Evolutionary conservation across 2,797 vertebrate species (phyloP).

Genomic region (Poecile montanus): DNA sequence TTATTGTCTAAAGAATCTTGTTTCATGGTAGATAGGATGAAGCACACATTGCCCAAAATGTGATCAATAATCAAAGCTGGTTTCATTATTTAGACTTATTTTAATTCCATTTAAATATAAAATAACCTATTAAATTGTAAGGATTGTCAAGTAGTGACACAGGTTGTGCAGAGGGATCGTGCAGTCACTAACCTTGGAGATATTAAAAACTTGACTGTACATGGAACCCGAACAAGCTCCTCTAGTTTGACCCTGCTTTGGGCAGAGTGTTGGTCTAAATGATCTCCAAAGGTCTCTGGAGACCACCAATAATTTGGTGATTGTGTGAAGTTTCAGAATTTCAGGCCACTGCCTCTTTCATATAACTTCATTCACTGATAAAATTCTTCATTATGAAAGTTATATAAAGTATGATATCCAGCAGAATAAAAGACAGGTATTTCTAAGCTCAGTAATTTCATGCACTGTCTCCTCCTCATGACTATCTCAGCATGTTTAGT

Average conservation of each 20-base stretch:
- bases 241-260: background rate
- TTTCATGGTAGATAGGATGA: background rate
- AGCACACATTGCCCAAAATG: background rate
- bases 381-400: background rate
- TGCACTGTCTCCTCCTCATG: background rate
- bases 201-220: background rate
- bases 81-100: background rate
- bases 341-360: background rate
- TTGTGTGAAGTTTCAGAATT: background rate
- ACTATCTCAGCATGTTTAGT: background rate
- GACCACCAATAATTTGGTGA: background rate
- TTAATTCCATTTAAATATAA: background rate
- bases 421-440: background rate
- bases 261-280: background rate
- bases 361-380: background rate
- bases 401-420: background rate
- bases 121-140: background rate
- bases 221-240: background rate
- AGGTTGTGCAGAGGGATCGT: background rate
- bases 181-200: background rate
- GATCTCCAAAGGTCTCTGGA: background rate
- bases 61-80: background rate
- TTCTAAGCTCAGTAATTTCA: slow-evolving; percentile 8
- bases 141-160: background rate
- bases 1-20: background rate